phyloP scores from a whole-genome alignment of 2,797 vertebrate genomes.

The Trichosurus vulpecula region DNA sequence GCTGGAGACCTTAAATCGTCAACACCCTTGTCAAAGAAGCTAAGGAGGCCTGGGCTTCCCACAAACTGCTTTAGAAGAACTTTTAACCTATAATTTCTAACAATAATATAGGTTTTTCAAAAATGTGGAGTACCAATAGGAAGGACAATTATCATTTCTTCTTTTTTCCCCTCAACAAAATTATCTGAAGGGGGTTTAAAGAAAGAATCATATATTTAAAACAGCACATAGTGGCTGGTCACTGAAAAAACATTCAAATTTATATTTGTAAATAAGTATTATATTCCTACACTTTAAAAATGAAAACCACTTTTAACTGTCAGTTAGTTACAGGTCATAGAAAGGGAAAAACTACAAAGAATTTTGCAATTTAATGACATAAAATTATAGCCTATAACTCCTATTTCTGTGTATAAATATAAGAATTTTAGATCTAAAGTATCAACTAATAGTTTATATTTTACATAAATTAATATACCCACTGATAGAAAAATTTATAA shows the following conservation, averaged over 20 bases:
- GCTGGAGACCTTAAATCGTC: constrained; percentile 91
- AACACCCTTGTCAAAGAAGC: constrained; percentile 88
- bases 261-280: not conserved
- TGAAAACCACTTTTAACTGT: not conserved
- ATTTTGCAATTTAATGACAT: rapidly evolving
- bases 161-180: constrained; percentile 63
- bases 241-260: rapidly evolving
- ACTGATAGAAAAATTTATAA: not conserved
- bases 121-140: constrained; percentile 73
- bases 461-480: not conserved
- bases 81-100: constrained; percentile 86
- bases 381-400: rapidly evolving
- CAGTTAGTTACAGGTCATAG: not conserved
- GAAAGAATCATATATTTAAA: constrained; percentile 63
- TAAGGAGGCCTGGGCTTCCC: constrained; percentile 87
- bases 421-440: rapidly evolving
- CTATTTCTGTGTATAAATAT: rapidly evolving
- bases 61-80: constrained; percentile 86
- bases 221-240: rapidly evolving
- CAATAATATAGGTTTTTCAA: constrained; percentile 78
- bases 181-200: constrained; percentile 30
- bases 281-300: not conserved
- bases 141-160: constrained; percentile 78
- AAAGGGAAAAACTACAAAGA: not conserved
- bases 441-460: not conserved